Conservation (phyloP, 2,888 invertebrate genomes). For the Trissonchulus sp. region DNA sequence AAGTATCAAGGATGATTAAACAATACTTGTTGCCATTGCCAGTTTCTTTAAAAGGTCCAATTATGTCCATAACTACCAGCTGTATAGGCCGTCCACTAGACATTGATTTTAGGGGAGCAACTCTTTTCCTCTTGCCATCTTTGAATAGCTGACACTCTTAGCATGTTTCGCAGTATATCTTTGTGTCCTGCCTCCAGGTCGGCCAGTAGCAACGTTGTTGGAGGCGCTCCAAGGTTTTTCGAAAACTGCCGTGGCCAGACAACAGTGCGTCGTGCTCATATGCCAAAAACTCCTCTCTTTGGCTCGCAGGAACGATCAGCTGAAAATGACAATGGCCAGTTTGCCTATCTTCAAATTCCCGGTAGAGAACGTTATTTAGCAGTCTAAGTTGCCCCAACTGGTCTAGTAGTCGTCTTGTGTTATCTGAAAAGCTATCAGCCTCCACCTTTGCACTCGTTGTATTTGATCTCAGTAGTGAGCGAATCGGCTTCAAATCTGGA, state of each 20-base stretch:
- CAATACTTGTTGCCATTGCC: neutral
- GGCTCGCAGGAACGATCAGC: neutral
- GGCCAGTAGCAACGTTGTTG: constrained; percentile 1
- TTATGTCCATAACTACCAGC: neutral
- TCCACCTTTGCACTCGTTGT: neutral
- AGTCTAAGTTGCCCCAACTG: constrained; percentile 4
- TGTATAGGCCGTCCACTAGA: neutral
- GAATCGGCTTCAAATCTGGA: neutral
- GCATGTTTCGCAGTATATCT: neutral
- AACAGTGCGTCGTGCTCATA: neutral
- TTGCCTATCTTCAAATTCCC: neutral
- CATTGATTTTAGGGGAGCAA: neutral
- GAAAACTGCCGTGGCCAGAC: neutral
- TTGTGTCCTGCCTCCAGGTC: neutral
- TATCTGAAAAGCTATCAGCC: neutral
- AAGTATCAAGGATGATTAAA: neutral
- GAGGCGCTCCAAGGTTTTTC: neutral
- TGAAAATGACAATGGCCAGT: neutral
- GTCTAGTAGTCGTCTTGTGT: neutral
- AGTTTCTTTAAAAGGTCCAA: neutral
- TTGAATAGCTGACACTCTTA: neutral
- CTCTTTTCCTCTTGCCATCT: neutral
- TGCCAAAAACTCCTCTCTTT: constrained; percentile 1
- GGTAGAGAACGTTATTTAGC: neutral
- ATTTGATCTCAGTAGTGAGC: neutral